Evolutionary conservation across 2,797 vertebrate species (phyloP).

Genomic region (Xerus rutilus): DNA sequence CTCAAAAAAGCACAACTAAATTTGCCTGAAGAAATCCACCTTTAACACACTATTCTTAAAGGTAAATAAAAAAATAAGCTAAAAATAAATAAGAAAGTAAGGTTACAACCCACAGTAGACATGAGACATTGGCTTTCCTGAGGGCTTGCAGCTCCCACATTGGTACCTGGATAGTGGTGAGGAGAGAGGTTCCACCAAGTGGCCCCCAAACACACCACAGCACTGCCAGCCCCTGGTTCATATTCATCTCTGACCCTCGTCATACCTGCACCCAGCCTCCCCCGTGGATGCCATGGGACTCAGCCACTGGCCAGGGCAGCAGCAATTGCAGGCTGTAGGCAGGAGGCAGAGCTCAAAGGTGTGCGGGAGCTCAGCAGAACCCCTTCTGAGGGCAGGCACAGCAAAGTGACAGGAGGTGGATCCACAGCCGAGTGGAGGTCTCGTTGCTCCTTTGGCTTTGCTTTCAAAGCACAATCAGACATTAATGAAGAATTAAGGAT

Average conservation of each 20-base stretch:
- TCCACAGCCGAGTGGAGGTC: not conserved
- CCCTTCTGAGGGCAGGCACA: not conserved
- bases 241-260: not conserved
- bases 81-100: not conserved
- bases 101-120: too few species aligned
- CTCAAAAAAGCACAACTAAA: not conserved
- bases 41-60: not conserved
- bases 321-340: not conserved
- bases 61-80: slow-evolving; percentile 4
- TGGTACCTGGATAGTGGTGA: not conserved
- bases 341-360: rapidly evolving
- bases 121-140: rapidly evolving
- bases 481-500: not conserved
- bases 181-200: not conserved
- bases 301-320: not conserved
- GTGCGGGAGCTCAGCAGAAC: too few species aligned
- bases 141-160: not conserved
- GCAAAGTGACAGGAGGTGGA: not conserved
- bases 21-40: not conserved
- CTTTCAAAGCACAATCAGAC: not conserved
- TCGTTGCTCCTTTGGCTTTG: not conserved
- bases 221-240: not conserved
- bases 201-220: not conserved
- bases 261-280: not conserved
- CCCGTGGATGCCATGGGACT: rapidly evolving